Evolutionary conservation across 1,140 invertebrate genomes (phyloP).

Genomic region (Macrobrachium rosenbergii): DNA sequence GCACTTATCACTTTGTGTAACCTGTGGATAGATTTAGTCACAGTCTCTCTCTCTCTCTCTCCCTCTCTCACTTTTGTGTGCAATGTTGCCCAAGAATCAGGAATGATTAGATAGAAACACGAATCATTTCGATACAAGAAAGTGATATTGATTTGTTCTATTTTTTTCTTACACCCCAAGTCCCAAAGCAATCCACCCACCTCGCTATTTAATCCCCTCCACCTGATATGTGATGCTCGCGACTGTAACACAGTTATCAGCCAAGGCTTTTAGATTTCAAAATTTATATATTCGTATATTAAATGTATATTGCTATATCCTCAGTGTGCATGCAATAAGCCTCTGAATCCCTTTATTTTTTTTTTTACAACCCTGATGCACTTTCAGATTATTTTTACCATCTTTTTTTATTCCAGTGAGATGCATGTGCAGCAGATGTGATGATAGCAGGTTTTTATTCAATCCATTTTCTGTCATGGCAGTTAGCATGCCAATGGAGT

Average conservation of each 20-base stretch:
- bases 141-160: not conserved
- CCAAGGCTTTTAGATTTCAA: slow-evolving; percentile 39
- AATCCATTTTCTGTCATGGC: slow-evolving; percentile 24
- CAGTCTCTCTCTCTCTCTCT: not conserved
- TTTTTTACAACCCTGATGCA: slow-evolving; percentile 34
- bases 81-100: not conserved
- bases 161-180: not conserved
- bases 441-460: slow-evolving; percentile 47
- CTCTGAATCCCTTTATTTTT: slow-evolving; percentile 14
- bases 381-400: slow-evolving; percentile 39
- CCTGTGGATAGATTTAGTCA: slow-evolving; percentile 41
- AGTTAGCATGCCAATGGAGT: slow-evolving; percentile 46
- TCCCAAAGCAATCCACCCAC: too few relatives aligned
- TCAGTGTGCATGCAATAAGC: slow-evolving; percentile 19
- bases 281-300: not conserved
- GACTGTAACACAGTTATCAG: slow-evolving; percentile 36
- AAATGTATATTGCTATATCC: slow-evolving; percentile 11
- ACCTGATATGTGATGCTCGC: slow-evolving; percentile 20
- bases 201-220: not conserved
- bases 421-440: slow-evolving; percentile 58
- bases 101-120: too few relatives aligned
- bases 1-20: slow-evolving; percentile 38
- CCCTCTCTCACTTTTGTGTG: too few relatives aligned
- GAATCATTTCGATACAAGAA: too few relatives aligned
- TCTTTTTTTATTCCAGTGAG: slow-evolving; percentile 53